A percentile compares a stretch with the other conserved stretches of the same genome.
phyloP scores from a whole-genome alignment of 1,140 invertebrate genomes.

The Drosophila yakuba region DNA sequence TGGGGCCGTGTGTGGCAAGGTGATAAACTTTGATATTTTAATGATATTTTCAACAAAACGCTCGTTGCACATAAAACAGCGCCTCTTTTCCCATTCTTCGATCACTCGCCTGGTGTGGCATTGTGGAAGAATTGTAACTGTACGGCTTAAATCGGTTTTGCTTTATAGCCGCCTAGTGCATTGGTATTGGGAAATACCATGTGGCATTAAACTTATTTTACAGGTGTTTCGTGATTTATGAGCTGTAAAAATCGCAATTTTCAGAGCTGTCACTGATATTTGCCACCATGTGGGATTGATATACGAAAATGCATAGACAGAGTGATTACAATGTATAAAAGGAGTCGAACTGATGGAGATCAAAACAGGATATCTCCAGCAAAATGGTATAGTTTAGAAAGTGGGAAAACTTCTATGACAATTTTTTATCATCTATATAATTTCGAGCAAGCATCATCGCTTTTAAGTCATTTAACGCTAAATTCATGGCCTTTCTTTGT shows the following conservation, averaged over 20 bases:
- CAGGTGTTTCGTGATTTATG: slow-evolving; percentile 77
- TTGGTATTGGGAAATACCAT: slow-evolving; percentile 46
- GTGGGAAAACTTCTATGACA: too few species aligned
- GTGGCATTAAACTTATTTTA: slow-evolving; percentile 72
- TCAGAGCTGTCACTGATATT: slow-evolving; percentile 29
- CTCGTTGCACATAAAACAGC: slow-evolving; percentile 77
- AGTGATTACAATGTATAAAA: slow-evolving; percentile 5
- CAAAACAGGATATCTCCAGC: too few species aligned
- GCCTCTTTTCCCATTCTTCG: slow-evolving; percentile 14
- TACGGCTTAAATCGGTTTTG: slow-evolving; percentile 75
- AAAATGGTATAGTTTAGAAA: too few species aligned
- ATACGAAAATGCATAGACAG: neutral
- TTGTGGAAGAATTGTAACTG: slow-evolving; percentile 64
- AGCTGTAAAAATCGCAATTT: slow-evolving; percentile 76
- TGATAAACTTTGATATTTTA: slow-evolving; percentile 84
- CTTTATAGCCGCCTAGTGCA: slow-evolving; percentile 53
- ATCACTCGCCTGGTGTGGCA: slow-evolving; percentile 43
- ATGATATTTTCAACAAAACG: slow-evolving; percentile 83
- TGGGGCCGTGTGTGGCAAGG: slow-evolving; percentile 69
- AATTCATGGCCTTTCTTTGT: slow-evolving; percentile 19
- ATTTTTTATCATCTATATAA: neutral
- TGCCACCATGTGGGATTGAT: slow-evolving; percentile 19
- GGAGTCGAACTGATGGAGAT: neutral
- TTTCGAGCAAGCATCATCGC: neutral
- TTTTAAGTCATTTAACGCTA: slow-evolving; percentile 17